Conservation (phyloP, 2,797 vertebrate genomes). For the Argya squamiceps region DNA sequence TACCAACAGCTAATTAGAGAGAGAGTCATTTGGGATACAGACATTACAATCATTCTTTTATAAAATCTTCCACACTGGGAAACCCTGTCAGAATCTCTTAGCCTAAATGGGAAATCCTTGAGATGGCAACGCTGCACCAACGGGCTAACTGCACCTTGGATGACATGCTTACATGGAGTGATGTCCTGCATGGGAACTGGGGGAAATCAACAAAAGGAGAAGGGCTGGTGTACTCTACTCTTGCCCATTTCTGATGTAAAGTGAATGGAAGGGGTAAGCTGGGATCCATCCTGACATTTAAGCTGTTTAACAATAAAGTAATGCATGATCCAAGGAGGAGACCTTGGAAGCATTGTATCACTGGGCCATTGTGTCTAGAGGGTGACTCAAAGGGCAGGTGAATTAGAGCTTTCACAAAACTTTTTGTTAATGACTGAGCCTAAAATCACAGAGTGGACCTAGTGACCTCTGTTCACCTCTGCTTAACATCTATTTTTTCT, state of each 20-base stretch:
- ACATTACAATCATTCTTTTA: not conserved
- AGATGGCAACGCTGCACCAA: not conserved
- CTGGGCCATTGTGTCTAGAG: not conserved
- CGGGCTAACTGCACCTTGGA: not conserved
- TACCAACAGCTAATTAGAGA: not conserved
- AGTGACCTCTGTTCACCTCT: not conserved
- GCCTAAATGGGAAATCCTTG: not conserved
- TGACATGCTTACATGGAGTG: not conserved
- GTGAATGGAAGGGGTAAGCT: not conserved
- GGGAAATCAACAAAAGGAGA: not conserved
- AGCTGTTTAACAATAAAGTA: not conserved
- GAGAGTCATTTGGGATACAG: not conserved
- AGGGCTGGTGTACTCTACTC: not conserved
- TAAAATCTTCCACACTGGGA: not conserved
- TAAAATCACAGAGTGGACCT: not conserved
- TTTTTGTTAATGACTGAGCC: not conserved
- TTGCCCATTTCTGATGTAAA: not conserved
- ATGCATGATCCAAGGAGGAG: not conserved
- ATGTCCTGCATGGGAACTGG: not conserved
- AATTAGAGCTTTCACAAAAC: not conserved
- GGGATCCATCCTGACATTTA: not conserved
- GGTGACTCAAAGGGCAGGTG: not conserved
- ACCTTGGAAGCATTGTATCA: fast-evolving
- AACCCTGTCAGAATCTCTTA: not conserved
- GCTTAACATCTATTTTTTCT: not conserved